Conservation (phyloP, 2,888 invertebrate species). For the Fragum whitleyi region DNA sequence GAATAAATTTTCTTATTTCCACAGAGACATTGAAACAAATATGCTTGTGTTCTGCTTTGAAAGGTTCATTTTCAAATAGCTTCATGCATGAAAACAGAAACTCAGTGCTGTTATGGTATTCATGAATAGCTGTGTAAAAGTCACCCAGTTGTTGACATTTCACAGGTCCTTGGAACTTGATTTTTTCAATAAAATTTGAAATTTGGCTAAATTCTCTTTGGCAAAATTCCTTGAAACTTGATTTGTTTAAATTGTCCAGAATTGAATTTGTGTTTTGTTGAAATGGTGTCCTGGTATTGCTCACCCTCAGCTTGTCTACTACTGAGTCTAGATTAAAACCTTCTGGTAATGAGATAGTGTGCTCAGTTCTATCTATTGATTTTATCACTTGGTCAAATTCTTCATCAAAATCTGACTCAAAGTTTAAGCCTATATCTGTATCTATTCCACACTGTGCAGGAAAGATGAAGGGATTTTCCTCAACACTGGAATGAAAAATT, state of each 20-base stretch:
- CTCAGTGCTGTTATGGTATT: conserved; percentile 35
- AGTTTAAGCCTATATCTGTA: conserved; percentile 19
- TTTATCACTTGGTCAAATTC: conserved; percentile 36
- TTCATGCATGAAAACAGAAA: conserved; percentile 25
- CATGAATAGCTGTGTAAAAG: conserved; percentile 33
- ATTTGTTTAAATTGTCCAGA: conserved; percentile 12
- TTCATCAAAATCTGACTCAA: conserved; percentile 31
- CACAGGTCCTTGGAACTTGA: conserved; percentile 26
- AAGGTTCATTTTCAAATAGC: conserved; percentile 35
- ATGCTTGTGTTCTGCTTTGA: conserved; percentile 32
- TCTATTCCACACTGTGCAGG: conserved; percentile 6
- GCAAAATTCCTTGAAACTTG: conserved; percentile 26
- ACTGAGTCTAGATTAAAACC: conserved; percentile 25
- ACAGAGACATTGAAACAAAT: conserved; percentile 37
- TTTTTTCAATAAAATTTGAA: conserved; percentile 24
- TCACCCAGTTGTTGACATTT: conserved; percentile 17
- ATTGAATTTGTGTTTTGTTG: conserved; percentile 33
- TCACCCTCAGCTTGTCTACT: conserved; percentile 26
- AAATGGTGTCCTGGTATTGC: conserved; percentile 24
- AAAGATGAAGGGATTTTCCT: neutral
- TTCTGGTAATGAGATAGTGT: conserved; percentile 22
- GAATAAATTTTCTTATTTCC: conserved; percentile 32
- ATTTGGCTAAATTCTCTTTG: conserved; percentile 32
- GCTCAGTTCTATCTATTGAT: conserved; percentile 18
- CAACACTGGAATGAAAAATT: conserved; percentile 1